Conservation (phyloP, 1,140 invertebrate species). For the Megathymus violae region DNA sequence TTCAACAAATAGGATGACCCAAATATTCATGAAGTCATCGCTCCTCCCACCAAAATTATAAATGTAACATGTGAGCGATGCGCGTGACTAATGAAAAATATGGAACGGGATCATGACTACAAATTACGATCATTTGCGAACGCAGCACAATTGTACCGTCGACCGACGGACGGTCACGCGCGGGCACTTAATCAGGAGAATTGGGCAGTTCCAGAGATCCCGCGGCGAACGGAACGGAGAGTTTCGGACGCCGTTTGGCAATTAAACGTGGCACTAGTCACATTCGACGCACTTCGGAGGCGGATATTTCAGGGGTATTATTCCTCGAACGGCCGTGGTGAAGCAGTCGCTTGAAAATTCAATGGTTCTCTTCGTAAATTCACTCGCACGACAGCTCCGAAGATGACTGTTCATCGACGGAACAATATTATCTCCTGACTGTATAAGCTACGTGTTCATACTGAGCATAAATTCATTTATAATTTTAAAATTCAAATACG, state of each 20-base stretch:
- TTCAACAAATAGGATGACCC: constrained; percentile 6
- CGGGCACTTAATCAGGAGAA: constrained; percentile 28
- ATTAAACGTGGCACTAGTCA: constrained; percentile 13
- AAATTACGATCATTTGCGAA: constrained; percentile 29
- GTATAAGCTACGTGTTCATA: no score
- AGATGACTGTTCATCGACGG: no score
- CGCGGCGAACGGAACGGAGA: constrained; percentile 7
- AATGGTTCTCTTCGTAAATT: no score
- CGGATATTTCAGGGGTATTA: constrained; percentile 7
- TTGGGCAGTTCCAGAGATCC: constrained; percentile 25
- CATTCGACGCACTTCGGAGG: constrained; percentile 15
- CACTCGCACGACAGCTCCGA: no score
- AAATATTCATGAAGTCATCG: constrained; percentile 8
- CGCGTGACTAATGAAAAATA: constrained; percentile 31
- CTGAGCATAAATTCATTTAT: no score
- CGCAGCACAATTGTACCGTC: constrained; percentile 3
- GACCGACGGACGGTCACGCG: constrained; percentile 20
- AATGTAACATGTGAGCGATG: constrained; percentile 8
- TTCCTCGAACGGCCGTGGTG: not conserved
- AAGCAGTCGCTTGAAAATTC: constrained; percentile 13
- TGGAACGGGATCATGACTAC: constrained; percentile 28
- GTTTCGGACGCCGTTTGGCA: constrained; percentile 15
- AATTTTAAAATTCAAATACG: no score
- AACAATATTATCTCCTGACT: no score
- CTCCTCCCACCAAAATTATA: constrained; percentile 17